Conservation (phyloP, 2,797 vertebrate genomes). For the Lacerta viridis region DNA sequence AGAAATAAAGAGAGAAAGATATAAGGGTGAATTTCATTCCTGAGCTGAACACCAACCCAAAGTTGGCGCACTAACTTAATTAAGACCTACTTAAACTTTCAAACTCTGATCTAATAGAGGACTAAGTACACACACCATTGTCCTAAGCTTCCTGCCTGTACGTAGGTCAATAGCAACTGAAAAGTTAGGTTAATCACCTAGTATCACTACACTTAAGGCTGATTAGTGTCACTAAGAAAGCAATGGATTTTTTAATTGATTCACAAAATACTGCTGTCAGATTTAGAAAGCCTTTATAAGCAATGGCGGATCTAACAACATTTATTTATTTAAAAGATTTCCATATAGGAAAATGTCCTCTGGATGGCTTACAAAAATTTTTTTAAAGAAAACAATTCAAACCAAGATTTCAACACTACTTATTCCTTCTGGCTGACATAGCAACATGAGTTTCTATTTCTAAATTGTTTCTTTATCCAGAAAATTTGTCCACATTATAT, state of each 20-base stretch:
- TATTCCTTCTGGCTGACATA: not conserved
- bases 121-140: not conserved
- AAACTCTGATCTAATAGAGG: not conserved
- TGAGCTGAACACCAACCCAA: not conserved
- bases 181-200: not conserved
- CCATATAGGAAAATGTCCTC: no score
- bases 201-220: slow-evolving; percentile 31
- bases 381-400: no score
- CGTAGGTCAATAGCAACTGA: not conserved
- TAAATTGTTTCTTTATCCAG: not conserved
- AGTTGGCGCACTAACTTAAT: not conserved
- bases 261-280: not conserved
- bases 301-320: not conserved
- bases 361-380: no score
- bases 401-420: not conserved
- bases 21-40: not conserved
- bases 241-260: slow-evolving; percentile 20
- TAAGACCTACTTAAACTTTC: not conserved
- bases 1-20: not conserved
- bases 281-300: not conserved
- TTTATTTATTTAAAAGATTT: no score
- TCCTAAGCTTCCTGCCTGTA: not conserved
- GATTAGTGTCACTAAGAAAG: slow-evolving; percentile 47
- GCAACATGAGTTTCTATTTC: not conserved
- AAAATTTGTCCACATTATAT: not conserved